phyloP scores from a whole-genome alignment of 2,797 vertebrate genomes.

The Spinus pinus region DNA sequence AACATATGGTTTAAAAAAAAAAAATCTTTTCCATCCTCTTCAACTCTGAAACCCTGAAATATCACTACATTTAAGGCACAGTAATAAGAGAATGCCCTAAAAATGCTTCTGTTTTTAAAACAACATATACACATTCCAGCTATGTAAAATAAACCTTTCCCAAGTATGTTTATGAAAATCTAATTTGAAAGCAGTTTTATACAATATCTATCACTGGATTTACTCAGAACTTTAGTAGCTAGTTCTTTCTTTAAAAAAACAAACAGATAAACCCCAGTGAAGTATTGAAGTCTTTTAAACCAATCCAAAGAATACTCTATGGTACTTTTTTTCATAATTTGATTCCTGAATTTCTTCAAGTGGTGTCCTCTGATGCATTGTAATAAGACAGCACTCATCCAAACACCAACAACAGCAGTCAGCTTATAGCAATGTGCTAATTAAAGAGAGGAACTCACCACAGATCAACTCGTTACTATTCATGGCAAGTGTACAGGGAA shows the following conservation, averaged over 20 bases:
- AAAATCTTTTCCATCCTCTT: not conserved
- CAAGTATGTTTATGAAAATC: not conserved
- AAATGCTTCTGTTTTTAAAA: not conserved
- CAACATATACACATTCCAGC: not conserved
- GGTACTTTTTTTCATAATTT: not conserved
- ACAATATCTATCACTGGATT: not conserved
- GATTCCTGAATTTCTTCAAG: not conserved
- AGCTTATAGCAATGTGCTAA: conserved; percentile 49
- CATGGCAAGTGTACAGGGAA: conserved; percentile 56
- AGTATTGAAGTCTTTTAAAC: not conserved
- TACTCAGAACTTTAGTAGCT: not conserved
- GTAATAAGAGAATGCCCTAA: not conserved
- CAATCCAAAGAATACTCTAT: not conserved
- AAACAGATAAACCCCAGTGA: not conserved
- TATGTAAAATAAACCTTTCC: not conserved
- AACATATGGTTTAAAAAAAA: not conserved
- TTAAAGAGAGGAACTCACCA: conserved; percentile 49
- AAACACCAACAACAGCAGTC: not conserved
- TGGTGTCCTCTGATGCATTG: not conserved
- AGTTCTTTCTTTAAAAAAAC: not conserved
- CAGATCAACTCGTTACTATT: conserved; percentile 60
- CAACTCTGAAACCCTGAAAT: not conserved
- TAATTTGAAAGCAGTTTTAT: not conserved
- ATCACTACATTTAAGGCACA: not conserved
- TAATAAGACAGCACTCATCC: conserved; percentile 13